Evolutionary conservation across 1,140 invertebrate species (phyloP).

Genomic region (Drosophila sp.): DNA sequence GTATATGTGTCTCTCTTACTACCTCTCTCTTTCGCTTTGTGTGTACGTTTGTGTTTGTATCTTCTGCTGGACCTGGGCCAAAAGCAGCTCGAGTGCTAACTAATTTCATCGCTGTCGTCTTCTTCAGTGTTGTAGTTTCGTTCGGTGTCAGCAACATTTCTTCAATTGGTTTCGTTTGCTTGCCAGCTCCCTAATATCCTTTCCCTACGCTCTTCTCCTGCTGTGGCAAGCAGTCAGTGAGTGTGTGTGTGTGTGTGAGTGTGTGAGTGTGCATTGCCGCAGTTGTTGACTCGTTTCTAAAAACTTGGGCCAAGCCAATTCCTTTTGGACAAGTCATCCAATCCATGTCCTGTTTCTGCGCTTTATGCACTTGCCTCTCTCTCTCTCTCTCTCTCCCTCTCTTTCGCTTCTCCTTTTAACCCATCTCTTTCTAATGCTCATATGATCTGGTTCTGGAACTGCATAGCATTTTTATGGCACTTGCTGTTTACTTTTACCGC

Average conservation of each 20-base stretch:
- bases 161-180: slow-evolving; percentile 77
- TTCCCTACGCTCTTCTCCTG: not conserved
- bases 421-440: slow-evolving; percentile 37
- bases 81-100: slow-evolving; percentile 76
- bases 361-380: slow-evolving; percentile 65
- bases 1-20: not conserved
- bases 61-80: slow-evolving; percentile 64
- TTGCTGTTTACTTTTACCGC: slow-evolving; percentile 57
- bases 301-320: slow-evolving; percentile 69
- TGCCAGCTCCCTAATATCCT: slow-evolving; percentile 3
- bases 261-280: slow-evolving; percentile 49
- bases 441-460: slow-evolving; percentile 60
- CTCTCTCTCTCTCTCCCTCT: slow-evolving; percentile 8
- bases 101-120: slow-evolving; percentile 75
- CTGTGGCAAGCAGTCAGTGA: slow-evolving; percentile 49
- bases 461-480: slow-evolving; percentile 71
- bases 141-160: slow-evolving; percentile 78
- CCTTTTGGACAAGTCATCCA: slow-evolving; percentile 65
- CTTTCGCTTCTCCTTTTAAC: slow-evolving; percentile 1
- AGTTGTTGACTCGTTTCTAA: slow-evolving; percentile 74
- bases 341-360: slow-evolving; percentile 64
- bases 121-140: slow-evolving; percentile 61
- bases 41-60: slow-evolving; percentile 10
- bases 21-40: not conserved
- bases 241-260: slow-evolving; percentile 20